Conservation (phyloP, 2,888 invertebrate genomes). For the Leptothorax acervorum region DNA sequence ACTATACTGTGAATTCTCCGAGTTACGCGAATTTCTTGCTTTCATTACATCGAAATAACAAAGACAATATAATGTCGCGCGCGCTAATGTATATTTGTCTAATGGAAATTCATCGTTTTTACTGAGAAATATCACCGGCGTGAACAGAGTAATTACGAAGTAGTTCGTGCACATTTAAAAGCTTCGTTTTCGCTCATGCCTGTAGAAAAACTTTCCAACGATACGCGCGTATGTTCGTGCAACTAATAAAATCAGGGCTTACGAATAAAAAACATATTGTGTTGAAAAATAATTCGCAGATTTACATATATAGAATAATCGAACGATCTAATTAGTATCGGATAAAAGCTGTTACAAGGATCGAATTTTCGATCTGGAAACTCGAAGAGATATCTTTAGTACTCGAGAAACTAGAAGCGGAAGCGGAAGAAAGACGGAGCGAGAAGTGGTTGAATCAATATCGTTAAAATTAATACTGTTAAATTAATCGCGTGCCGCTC, state of each 20-base stretch:
- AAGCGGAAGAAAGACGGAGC: not conserved
- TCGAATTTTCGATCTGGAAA: not conserved
- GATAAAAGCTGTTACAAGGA: not conserved
- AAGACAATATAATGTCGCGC: not conserved
- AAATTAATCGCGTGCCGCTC: slow-evolving; percentile 34
- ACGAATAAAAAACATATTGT: not conserved
- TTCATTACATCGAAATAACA: not conserved
- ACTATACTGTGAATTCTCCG: not conserved
- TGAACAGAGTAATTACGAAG: not conserved
- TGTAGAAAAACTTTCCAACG: not conserved
- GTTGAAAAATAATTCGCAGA: slow-evolving; percentile 14
- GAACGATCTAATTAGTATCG: not conserved
- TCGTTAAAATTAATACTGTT: slow-evolving; percentile 31
- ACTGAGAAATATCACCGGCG: slow-evolving; percentile 14
- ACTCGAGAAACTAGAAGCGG: not conserved
- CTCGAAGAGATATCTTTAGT: not conserved
- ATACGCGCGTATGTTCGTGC: not conserved
- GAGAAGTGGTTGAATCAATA: slow-evolving; percentile 18
- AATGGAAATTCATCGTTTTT: slow-evolving; percentile 14
- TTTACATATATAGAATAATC: not conserved
- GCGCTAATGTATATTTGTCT: not conserved
- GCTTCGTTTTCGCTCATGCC: not conserved
- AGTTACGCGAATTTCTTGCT: not conserved
- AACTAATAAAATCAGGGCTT: slow-evolving; percentile 3
- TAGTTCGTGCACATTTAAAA: slow-evolving; percentile 16